phyloP scores from a whole-genome alignment of 2,113 vertebrate species.

The Myanophis thanlyinensis region DNA sequence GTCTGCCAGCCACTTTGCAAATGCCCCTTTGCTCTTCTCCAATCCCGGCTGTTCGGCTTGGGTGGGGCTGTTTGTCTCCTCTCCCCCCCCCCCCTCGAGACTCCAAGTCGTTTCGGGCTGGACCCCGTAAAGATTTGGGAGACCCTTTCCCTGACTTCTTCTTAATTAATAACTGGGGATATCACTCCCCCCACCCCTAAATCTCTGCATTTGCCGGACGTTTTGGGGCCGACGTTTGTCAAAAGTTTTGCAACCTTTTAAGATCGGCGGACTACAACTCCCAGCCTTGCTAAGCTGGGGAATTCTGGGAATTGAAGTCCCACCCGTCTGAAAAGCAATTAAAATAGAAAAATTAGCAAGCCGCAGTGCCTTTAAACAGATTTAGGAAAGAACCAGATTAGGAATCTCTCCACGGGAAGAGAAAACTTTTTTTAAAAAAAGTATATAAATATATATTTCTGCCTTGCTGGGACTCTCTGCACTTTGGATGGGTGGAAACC shows the following conservation, averaged over 20 bases:
- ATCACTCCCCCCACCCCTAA: background rate
- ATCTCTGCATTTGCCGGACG: background rate
- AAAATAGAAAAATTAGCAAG: background rate
- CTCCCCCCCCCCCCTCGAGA: too few relatives aligned
- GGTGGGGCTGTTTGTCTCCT: background rate
- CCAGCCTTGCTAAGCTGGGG: background rate
- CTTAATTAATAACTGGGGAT: background rate
- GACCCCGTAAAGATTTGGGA: background rate
- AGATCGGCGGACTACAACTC: background rate
- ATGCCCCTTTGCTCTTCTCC: background rate
- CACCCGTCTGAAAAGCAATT: background rate
- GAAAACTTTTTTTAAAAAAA: background rate
- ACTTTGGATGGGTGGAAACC: background rate
- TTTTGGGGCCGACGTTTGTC: background rate
- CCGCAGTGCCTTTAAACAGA: background rate
- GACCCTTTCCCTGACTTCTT: background rate
- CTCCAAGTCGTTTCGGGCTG: background rate
- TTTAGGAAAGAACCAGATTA: background rate
- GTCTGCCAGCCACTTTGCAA: rapidly evolving
- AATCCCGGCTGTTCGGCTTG: rapidly evolving
- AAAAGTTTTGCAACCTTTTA: background rate
- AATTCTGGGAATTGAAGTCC: background rate
- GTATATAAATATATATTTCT: background rate
- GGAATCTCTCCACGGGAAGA: background rate
- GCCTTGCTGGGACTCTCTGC: background rate